Evolutionary conservation across 2,113 vertebrate species (phyloP), one percentile per base, ranked within the genome.

Genomic region (Ammodytes marinus): DNA sequence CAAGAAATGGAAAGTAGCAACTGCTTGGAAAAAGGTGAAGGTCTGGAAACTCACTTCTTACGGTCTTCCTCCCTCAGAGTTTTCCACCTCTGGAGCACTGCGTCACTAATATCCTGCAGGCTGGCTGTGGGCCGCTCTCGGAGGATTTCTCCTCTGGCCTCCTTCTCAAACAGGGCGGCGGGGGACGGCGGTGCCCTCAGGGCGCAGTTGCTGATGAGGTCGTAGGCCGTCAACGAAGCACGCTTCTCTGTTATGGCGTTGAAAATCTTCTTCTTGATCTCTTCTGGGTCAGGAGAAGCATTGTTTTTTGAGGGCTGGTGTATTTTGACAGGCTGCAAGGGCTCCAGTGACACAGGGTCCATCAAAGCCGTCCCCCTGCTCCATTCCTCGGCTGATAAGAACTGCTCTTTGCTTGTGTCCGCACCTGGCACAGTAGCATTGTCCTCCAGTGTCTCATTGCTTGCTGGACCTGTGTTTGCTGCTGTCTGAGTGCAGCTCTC

Each of bases 31-130:
- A 94, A 90, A 92, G 77, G 78, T 90, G 49, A 87, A 92, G 69
- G 89, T 94, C 94, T 94, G 92, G 95, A 96, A 93, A 97, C 97
- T 97, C 96, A 99, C 98, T 96, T 96, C 76, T 94, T 91, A 88
- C 94, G 96, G 64, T 96, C 96, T 77, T 97, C 96, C 93, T 96
- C 95, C 86, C 81, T 91, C 85, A 97, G 86, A 93, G 95, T 95
- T 94, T 97, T 95, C 98, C 98, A 98, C 88, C 94, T 95, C 83
- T 96, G 93, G 87, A 96, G 94, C 80, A 95, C 83, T 54, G 94
- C 80, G 84, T 72, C 4, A 86, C 93, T 92, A 89, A 97, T 92
- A 72, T 96, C 96, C 87, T 96, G 95, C 79, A 96, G 90, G 75
- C 92, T 93, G 77, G 93, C 91, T 74, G 93, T 92, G 50, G 96